These are phyloP conservation scores for Xestia rhomboidea DNA, from an alignment of 2,888 invertebrate species.

Conservation along the genomic window DNA sequence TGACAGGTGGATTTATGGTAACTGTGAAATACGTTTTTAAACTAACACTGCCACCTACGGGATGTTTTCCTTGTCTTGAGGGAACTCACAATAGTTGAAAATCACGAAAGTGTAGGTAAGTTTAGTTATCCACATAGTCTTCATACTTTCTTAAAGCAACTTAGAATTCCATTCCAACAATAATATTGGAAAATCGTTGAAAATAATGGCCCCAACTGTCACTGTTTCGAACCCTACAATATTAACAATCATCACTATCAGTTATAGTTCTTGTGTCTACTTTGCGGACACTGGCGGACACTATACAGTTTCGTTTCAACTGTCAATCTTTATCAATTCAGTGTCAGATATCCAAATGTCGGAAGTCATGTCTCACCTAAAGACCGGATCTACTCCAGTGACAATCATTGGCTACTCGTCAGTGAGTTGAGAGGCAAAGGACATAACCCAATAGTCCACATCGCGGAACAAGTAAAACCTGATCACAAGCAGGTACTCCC, in stretches of 20 bases:
- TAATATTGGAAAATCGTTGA: not conserved
- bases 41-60: too few relatives aligned
- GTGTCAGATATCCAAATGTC: not conserved
- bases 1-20: slow-evolving; percentile 34
- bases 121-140: not conserved
- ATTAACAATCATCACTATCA: too few relatives aligned
- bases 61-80: too few relatives aligned
- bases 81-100: too few relatives aligned
- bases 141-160: not conserved
- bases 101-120: too few relatives aligned
- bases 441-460: slow-evolving; percentile 79
- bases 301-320: not conserved
- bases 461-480: slow-evolving; percentile 74
- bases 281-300: not conserved
- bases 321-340: not conserved
- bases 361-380: slow-evolving; percentile 17
- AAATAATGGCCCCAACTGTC: not conserved
- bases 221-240: not conserved
- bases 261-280: not conserved
- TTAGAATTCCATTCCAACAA: not conserved
- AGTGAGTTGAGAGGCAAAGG: slow-evolving; percentile 63
- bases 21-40: not conserved
- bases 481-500: slow-evolving; percentile 64
- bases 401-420: slow-evolving; percentile 43
- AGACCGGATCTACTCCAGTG: slow-evolving; percentile 25